A percentile compares a stretch with the other conserved stretches of the same genome.
Evolutionary conservation across 2,797 vertebrate species (phyloP).

Genomic region (Sternarchorhynchus goeldii): DNA sequence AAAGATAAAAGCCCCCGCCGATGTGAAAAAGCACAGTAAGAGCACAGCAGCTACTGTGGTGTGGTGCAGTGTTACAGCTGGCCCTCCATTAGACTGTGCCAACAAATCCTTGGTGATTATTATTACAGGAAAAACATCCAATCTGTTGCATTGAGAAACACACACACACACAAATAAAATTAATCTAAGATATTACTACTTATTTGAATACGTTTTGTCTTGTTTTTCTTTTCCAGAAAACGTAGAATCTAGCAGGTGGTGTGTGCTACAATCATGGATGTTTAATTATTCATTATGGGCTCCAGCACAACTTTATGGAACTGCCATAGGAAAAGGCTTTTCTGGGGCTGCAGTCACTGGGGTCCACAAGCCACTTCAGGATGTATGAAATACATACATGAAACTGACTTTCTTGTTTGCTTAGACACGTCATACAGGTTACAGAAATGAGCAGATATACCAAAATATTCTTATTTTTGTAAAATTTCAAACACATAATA

Average conservation of each 20-base stretch:
- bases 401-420: background rate
- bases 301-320: constrained; percentile 35
- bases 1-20: constrained; percentile 72
- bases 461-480: no score
- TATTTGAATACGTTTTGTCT: background rate
- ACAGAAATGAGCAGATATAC: no score
- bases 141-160: background rate
- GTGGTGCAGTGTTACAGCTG: constrained; percentile 40
- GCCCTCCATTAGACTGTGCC: constrained; percentile 34
- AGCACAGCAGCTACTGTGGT: constrained; percentile 43
- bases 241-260: constrained; percentile 15
- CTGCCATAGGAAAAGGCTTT: constrained; percentile 24
- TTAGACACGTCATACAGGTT: no score
- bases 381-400: background rate
- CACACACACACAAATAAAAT: background rate
- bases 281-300: constrained; percentile 45
- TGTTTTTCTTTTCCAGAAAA: background rate
- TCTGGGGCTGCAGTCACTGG: constrained; percentile 1
- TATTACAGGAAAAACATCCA: background rate
- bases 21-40: constrained; percentile 42
- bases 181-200: background rate
- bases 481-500: no score
- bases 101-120: constrained; percentile 13
- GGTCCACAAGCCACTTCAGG: constrained; percentile 2
- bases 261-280: constrained; percentile 14